Conservation (phyloP, 2,113 vertebrate genomes). For the Columba janthina region DNA sequence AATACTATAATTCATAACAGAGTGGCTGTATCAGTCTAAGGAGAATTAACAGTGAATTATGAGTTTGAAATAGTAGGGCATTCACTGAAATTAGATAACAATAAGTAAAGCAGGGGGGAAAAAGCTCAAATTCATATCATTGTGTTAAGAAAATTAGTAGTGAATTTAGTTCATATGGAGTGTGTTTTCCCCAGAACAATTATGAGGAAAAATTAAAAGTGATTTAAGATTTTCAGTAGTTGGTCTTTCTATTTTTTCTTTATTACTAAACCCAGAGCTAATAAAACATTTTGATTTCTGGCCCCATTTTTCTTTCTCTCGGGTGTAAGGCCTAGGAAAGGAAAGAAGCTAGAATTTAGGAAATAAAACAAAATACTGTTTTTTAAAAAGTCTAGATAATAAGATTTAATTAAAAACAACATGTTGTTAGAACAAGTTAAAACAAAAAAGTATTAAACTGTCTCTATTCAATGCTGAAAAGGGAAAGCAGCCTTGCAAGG, state of each 20-base stretch:
- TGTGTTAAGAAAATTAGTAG: neutral
- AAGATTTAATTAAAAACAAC: neutral
- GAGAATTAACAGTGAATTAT: neutral
- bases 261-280: neutral
- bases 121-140: neutral
- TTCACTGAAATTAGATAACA: neutral
- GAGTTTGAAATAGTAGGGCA: neutral
- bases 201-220: neutral
- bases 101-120: neutral
- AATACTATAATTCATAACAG: neutral
- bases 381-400: neutral
- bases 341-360: neutral
- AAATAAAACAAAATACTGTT: neutral
- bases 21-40: neutral
- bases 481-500: neutral
- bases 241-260: neutral
- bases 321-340: neutral
- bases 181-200: neutral
- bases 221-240: neutral
- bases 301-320: neutral
- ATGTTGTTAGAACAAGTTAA: neutral
- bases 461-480: neutral
- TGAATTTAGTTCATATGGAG: neutral
- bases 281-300: neutral
- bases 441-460: neutral